These are phyloP conservation scores for Eilema caniola DNA, from an alignment of 2,888 invertebrate species.

Conservation along the genomic window DNA sequence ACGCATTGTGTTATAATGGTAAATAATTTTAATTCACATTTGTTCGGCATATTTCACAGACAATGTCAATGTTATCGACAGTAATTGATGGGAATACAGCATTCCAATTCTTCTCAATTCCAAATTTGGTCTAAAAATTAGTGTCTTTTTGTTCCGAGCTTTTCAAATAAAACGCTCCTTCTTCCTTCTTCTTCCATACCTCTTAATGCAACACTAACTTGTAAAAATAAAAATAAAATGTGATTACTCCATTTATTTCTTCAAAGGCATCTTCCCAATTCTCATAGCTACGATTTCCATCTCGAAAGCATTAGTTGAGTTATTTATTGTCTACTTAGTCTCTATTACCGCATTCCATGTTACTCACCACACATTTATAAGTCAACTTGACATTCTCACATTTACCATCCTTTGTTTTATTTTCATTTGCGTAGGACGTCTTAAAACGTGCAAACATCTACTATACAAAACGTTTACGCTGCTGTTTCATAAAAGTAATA, in stretches of 20 bases:
- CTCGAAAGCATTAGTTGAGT: not conserved
- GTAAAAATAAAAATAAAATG: not conserved
- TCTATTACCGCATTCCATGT: constrained; percentile 10
- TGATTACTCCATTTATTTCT: not conserved
- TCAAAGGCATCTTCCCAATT: not conserved
- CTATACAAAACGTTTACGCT: constrained; percentile 7
- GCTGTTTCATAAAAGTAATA: constrained; percentile 9
- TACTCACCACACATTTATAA: constrained; percentile 6
- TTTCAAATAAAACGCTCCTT: not conserved
- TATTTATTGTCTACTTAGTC: not conserved
- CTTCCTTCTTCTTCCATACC: not conserved
- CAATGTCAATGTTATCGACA: not conserved
- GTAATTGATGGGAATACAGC: not conserved
- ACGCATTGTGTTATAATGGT: not conserved
- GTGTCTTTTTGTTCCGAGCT: too few relatives aligned
- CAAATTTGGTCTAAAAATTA: too few relatives aligned
- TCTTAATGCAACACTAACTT: not conserved
- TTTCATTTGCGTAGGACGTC: constrained; percentile 7
- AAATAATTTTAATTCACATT: not conserved
- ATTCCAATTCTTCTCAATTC: not conserved
- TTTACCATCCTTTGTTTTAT: not conserved
- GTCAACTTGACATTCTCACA: not conserved
- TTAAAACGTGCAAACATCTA: constrained; percentile 11
- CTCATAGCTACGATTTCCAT: not conserved
- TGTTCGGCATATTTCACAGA: not conserved